phyloP scores from a whole-genome alignment of 53 echinoderm and acorn worm species.

The Astropecten irregularis region DNA sequence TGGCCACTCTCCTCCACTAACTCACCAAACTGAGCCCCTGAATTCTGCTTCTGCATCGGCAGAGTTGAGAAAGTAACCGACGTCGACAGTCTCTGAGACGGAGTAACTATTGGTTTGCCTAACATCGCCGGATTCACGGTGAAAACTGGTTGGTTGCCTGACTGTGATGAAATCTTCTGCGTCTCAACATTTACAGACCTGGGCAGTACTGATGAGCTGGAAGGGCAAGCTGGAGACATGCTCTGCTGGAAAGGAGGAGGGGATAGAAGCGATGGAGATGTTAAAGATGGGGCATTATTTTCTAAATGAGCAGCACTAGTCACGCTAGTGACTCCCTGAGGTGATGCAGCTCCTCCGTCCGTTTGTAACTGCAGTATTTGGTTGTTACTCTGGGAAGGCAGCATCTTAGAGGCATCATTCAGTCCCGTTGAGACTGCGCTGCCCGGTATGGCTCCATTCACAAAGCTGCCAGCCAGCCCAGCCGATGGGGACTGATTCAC shows the following conservation, averaged over 20 bases:
- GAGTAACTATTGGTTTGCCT: not conserved
- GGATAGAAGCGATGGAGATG: not conserved
- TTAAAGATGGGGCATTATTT: not conserved
- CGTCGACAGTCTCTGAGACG: slow-evolving; percentile 21
- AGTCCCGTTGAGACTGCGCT: not conserved
- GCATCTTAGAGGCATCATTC: slow-evolving; percentile 1
- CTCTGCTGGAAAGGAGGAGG: not conserved
- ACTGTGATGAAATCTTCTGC: not conserved
- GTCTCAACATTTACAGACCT: not conserved
- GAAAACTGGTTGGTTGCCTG: not conserved
- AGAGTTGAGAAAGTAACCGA: slow-evolving; percentile 69
- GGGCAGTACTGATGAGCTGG: slow-evolving; percentile 34
- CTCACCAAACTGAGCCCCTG: not conserved
- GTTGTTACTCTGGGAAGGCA: not conserved
- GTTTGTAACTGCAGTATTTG: slow-evolving; percentile 52
- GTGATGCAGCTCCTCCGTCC: slow-evolving; percentile 25
- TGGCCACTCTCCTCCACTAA: not conserved
- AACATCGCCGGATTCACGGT: not conserved
- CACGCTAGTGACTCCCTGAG: slow-evolving; percentile 47
- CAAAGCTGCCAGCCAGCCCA: slow-evolving; percentile 19
- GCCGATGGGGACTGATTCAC: slow-evolving; percentile 38
- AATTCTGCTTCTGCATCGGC: slow-evolving; percentile 50
- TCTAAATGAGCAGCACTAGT: slow-evolving; percentile 34
- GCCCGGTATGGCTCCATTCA: slow-evolving; percentile 1
- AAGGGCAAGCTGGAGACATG: slow-evolving; percentile 13